phyloP scores from a whole-genome alignment of 1,140 invertebrate species.

The Listronotus oregonensis region DNA sequence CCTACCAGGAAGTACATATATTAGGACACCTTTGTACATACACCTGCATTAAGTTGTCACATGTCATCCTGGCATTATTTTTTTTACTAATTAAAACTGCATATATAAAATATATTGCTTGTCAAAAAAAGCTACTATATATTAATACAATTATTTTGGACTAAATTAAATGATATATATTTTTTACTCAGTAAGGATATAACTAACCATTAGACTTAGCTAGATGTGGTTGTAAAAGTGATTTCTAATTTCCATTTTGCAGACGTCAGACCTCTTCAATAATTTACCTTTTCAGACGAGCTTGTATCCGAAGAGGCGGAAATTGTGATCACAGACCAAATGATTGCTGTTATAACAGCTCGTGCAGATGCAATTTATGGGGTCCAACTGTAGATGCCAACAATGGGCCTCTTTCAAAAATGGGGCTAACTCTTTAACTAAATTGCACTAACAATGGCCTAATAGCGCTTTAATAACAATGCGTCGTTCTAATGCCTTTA shows the following conservation, averaged over 20 bases:
- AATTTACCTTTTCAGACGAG: slow-evolving; percentile 85
- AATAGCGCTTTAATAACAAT: background rate
- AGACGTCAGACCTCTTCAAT: slow-evolving; percentile 76
- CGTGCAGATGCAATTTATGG: slow-evolving; percentile 90
- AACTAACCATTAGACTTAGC: background rate
- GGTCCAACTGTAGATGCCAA: slow-evolving; percentile 87
- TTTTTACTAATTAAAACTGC: no score
- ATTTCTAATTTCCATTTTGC: slow-evolving; percentile 60
- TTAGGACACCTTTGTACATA: no score
- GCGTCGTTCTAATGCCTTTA: no score
- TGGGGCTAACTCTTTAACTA: slow-evolving; percentile 69
- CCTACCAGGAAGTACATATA: no score
- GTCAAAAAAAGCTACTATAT: no score
- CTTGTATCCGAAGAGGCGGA: slow-evolving; percentile 78
- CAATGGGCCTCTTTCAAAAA: slow-evolving; percentile 87
- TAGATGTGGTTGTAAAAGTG: slow-evolving; percentile 48
- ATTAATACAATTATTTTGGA: no score
- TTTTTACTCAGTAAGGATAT: no score
- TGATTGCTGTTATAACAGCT: slow-evolving; percentile 84
- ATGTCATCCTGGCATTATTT: no score
- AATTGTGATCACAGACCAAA: slow-evolving; percentile 84
- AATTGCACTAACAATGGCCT: slow-evolving; percentile 18
- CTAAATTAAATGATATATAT: no score
- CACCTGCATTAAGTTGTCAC: no score
- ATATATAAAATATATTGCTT: no score